Conservation (phyloP, 2,888 invertebrate genomes). For the Polyommatus icarus region DNA sequence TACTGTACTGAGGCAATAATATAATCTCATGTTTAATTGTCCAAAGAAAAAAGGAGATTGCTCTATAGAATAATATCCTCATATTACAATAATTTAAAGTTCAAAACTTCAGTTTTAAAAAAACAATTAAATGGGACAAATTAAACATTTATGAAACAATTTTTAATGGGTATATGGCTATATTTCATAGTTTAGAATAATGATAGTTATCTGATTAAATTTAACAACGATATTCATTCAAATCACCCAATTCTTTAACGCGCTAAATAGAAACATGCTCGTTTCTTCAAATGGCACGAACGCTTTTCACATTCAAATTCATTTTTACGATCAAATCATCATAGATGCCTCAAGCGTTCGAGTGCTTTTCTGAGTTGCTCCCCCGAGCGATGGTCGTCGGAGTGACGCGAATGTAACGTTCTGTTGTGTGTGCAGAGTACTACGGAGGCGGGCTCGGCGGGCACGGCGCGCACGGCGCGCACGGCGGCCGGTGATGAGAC, state of each 20-base stretch:
- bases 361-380: constrained; percentile 11
- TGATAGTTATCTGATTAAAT: background rate
- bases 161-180: background rate
- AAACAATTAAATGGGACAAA: background rate
- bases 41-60: background rate
- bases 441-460: constrained; percentile 77
- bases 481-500: constrained; percentile 44
- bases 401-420: background rate
- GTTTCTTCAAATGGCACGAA: constrained; percentile 19
- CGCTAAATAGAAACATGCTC: constrained; percentile 20
- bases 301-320: constrained; percentile 22
- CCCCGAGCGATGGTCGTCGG: background rate
- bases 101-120: background rate
- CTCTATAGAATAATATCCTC: background rate
- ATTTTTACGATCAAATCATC: constrained; percentile 21
- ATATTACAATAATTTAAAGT: background rate
- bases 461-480: constrained; percentile 57
- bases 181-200: background rate
- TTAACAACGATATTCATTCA: background rate
- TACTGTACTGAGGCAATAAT: background rate
- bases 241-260: background rate
- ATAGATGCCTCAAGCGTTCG: constrained; percentile 21
- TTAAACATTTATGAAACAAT: background rate
- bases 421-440: constrained; percentile 61
- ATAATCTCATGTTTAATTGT: background rate